Base-by-base conservation (phyloP, 2,113 vertebrate genomes). In the Ahaetulla prasina region DNA sequence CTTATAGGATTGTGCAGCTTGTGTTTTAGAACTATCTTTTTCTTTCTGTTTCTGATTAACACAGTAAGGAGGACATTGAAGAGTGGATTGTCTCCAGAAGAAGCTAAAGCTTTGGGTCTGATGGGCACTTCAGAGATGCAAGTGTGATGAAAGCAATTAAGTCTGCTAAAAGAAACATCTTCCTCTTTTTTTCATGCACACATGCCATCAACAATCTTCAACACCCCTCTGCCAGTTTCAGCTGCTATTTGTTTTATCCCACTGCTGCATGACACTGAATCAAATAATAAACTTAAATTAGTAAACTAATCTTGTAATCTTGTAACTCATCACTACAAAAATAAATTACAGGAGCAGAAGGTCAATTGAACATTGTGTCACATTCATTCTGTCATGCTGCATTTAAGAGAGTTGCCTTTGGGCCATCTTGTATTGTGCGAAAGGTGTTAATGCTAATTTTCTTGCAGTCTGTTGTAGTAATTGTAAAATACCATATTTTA, bases 1-100 rank as follows among this genome's bases (percentile, higher is more conserved):
- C 35, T 22, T 14, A 39, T 43, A 88, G 35, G 52, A 55, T 54
- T 43, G 4, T 55, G 27, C 22, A 49, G 25, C 23, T 52, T 35
- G 50, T 55, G 43, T 84, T 10, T 27, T 45, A n/a, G 18, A 12
- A 45, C 91, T 96, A 85, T 55, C 86, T 90, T 85, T 52, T 93
- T 53, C 43, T 91, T 12, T 47, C 92, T 93, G 90, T 86, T 92
- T 85, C 1, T 50, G 43, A 68, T 86, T 60, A 4, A 4, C 50
- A 47, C 96, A 99, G 99, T 99, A 96, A 98, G 99, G 93, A 98
- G 99, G 97, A 99, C 99, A 90, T 97, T 99, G 97, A 99, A 98
- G 98, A 99, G 96, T 0, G 99, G 99, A 93, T 96, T 99, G 96
- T 99, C 98, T 16, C 97, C 98, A 35, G 99, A 99, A 96, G 99